phyloP scores from a whole-genome alignment of 1,140 invertebrate species.

The Physella acuta region DNA sequence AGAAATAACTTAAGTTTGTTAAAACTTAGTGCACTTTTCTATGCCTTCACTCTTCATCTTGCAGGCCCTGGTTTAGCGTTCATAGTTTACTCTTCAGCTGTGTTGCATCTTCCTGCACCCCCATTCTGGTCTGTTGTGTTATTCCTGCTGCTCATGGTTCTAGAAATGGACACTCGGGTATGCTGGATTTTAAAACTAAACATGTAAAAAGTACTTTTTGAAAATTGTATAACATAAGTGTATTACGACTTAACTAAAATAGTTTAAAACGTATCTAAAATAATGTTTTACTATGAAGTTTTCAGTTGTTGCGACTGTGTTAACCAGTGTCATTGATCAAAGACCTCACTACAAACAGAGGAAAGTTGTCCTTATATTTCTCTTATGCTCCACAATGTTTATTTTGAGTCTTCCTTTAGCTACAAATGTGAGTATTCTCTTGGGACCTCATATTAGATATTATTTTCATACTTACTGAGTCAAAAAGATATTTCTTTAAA shows the following conservation, averaged over 20 bases:
- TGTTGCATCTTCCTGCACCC: slow-evolving; percentile 74
- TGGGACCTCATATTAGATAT: too few species aligned
- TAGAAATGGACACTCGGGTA: slow-evolving; percentile 69
- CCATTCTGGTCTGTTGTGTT: slow-evolving; percentile 94
- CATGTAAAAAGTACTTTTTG: too few species aligned
- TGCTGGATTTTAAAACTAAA: too few species aligned
- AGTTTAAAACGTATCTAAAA: not conserved
- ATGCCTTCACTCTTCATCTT: not conserved
- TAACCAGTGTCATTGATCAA: slow-evolving; percentile 74
- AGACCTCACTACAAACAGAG: slow-evolving; percentile 61
- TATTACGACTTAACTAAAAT: not conserved
- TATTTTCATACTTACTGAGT: too few species aligned
- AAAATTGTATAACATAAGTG: too few species aligned
- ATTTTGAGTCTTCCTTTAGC: slow-evolving; percentile 70
- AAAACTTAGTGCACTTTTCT: too few species aligned
- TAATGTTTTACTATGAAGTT: slow-evolving; percentile 65
- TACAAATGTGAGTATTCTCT: slow-evolving; percentile 35
- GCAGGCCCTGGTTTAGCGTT: slow-evolving; percentile 49
- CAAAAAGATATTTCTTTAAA: too few species aligned
- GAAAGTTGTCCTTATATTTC: slow-evolving; percentile 66
- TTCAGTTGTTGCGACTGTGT: slow-evolving; percentile 77
- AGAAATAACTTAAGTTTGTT: too few species aligned
- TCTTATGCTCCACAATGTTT: slow-evolving; percentile 67
- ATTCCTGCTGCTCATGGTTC: slow-evolving; percentile 94
- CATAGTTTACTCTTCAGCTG: slow-evolving; percentile 49